Conservation (phyloP, 2,888 invertebrate genomes). For the Clistopyga incitator region DNA sequence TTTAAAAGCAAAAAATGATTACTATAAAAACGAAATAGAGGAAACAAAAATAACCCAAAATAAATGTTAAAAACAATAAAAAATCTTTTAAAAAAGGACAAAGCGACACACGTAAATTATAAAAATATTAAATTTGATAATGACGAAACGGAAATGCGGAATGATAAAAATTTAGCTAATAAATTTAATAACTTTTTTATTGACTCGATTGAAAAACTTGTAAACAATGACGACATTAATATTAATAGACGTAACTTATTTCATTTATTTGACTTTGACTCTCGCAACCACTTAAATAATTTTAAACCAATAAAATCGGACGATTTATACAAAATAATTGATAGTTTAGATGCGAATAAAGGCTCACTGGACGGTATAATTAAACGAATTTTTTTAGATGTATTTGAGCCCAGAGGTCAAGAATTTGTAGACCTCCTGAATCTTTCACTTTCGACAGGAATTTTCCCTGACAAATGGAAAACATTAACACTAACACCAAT, state of each 20-base stretch:
- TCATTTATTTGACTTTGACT: background rate
- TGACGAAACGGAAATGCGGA: constrained; percentile 17
- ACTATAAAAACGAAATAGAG: constrained; percentile 1
- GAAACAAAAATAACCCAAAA: background rate
- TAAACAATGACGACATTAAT: background rate
- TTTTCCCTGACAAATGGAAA: too few relatives aligned
- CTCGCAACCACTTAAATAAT: background rate
- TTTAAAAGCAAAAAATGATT: background rate
- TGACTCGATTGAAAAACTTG: constrained; percentile 1
- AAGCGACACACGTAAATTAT: constrained; percentile 2
- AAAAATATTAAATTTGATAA: constrained; percentile 24
- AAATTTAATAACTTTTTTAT: constrained; percentile 33
- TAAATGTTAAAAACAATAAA: constrained; percentile 20
- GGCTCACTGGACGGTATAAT: background rate
- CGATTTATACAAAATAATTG: background rate
- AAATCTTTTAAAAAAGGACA: constrained; percentile 17
- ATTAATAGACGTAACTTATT: background rate
- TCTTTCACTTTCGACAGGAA: too few relatives aligned
- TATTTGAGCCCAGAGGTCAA: too few relatives aligned
- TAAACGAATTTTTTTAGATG: too few relatives aligned
- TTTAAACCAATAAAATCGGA: background rate
- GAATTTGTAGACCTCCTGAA: too few relatives aligned
- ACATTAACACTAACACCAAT: too few relatives aligned
- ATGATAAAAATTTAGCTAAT: constrained; percentile 25
- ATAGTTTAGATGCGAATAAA: background rate